These are phyloP conservation scores for Melanitta fusca DNA, from an alignment of 2,797 vertebrate genomes.

Conservation along the genomic window DNA sequence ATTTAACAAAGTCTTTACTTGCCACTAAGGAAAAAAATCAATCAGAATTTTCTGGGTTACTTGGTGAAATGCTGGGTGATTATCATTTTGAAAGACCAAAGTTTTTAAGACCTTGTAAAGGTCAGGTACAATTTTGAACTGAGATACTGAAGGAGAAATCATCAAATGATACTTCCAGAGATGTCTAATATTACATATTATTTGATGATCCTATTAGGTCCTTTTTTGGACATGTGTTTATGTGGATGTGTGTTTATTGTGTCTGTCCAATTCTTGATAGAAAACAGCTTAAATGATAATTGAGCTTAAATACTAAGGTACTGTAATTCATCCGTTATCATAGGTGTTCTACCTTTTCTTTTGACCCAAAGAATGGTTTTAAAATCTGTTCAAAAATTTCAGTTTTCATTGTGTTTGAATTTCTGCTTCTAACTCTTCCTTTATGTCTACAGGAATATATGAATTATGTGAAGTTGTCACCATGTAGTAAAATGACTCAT, in stretches of 20 bases:
- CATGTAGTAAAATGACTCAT: background rate
- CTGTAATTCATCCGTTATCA: background rate
- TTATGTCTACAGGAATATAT: background rate
- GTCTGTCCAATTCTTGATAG: background rate
- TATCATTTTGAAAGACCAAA: background rate
- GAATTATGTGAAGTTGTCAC: background rate
- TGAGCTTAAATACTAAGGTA: background rate
- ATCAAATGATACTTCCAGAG: background rate
- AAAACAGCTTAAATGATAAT: background rate
- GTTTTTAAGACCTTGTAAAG: background rate
- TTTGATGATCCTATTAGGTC: background rate
- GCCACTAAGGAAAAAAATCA: background rate
- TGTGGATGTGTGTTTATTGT: background rate
- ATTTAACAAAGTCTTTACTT: background rate
- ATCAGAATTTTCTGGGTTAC: background rate
- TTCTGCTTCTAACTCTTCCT: background rate
- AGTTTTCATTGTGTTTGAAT: background rate
- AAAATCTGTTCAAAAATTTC: background rate
- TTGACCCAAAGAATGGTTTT: background rate
- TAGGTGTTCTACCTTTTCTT: background rate
- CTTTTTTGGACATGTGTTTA: background rate
- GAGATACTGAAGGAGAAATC: background rate
- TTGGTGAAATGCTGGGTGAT: background rate
- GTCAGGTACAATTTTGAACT: background rate
- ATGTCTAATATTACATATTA: background rate